Evolutionary conservation across 2,113 vertebrate species (phyloP).

Genomic region (Delphinapterus leucas): DNA sequence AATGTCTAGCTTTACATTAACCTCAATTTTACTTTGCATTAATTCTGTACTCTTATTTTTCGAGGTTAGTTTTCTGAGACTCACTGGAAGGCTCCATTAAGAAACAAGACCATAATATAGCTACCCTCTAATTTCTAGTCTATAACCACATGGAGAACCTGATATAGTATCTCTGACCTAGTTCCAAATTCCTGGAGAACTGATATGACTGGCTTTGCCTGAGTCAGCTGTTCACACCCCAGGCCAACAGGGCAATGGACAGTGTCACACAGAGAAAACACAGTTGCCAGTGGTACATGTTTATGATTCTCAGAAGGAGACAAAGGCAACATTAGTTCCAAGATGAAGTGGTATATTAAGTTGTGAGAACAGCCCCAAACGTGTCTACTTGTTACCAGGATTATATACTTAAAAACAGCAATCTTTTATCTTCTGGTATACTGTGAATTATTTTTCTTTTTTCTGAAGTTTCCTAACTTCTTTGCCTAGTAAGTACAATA

Average conservation of each 20-base stretch:
- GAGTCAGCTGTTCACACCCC: background rate
- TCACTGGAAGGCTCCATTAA: background rate
- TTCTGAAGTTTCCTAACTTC: background rate
- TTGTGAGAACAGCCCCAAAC: background rate
- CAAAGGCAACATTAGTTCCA: background rate
- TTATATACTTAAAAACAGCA: background rate
- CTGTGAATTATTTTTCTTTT: background rate
- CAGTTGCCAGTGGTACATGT: no score
- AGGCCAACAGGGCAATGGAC: background rate
- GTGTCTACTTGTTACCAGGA: fast-evolving
- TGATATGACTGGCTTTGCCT: background rate
- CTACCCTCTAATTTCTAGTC: background rate
- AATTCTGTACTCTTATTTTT: background rate
- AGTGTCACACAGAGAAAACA: background rate
- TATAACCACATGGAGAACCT: background rate
- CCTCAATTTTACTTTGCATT: background rate
- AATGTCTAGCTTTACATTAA: background rate
- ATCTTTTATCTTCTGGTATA: background rate
- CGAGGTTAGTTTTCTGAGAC: background rate
- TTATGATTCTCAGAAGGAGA: background rate
- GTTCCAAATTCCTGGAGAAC: background rate
- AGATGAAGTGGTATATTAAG: background rate
- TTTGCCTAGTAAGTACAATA: background rate
- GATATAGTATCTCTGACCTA: background rate
- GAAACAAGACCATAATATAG: background rate